A percentile compares a stretch with the other conserved stretches of the same genome.
These are phyloP conservation scores for Scytalopus superciliaris DNA, from an alignment of 2,113 vertebrate species.

Conservation along the genomic window DNA sequence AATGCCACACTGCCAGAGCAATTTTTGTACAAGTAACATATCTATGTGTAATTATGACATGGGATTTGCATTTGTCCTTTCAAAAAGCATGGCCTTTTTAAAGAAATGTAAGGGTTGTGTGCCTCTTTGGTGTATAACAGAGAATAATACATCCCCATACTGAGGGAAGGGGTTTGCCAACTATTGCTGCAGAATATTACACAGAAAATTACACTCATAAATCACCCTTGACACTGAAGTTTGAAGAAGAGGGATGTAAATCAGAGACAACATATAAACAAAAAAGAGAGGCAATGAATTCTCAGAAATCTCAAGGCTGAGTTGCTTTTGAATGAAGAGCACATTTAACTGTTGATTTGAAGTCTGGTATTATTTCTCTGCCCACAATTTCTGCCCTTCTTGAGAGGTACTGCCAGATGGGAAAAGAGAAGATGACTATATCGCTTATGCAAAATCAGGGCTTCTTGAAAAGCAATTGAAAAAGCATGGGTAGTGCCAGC, in stretches of 20 bases:
- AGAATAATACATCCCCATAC: not conserved
- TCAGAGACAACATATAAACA: not conserved
- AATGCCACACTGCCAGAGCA: not conserved
- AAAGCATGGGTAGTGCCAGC: not conserved
- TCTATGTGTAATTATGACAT: not conserved
- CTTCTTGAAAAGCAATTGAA: not conserved
- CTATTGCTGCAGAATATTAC: constrained; percentile 9
- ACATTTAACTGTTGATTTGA: constrained; percentile 12
- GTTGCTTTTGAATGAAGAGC: not conserved
- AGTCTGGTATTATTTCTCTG: not conserved
- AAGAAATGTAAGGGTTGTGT: not conserved
- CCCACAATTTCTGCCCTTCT: not conserved
- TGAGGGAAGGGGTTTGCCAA: constrained; percentile 6
- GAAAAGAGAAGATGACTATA: not conserved
- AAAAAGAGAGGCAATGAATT: not conserved
- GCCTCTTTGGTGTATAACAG: not conserved
- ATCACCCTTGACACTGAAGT: not conserved
- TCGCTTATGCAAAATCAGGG: not conserved
- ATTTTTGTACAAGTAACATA: not conserved
- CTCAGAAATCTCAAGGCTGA: not conserved
- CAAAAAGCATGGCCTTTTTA: not conserved
- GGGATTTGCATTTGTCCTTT: not conserved
- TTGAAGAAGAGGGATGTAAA: constrained; percentile 10
- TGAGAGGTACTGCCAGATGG: not conserved
- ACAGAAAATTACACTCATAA: constrained; percentile 22